Evolutionary conservation across 2,888 invertebrate genomes (phyloP), one percentile per base, ranked within the genome.

Genomic region (Aradus depressus): DNA sequence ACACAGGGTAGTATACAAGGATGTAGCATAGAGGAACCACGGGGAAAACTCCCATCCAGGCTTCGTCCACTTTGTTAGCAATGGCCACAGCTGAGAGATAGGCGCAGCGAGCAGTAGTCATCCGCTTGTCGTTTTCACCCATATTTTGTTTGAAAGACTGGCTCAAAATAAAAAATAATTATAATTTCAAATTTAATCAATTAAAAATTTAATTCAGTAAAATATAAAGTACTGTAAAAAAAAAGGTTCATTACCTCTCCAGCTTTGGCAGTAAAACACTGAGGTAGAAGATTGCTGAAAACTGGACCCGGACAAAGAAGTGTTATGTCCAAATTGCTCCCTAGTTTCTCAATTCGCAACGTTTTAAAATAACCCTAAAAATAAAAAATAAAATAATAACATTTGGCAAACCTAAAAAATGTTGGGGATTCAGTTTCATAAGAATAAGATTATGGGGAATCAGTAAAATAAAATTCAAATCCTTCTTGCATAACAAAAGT

Each of bases 261-360:
- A 2, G 66, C 60, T 58, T 73, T 73, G 4, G 70, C 78, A 1
- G 85, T 86, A 62, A 82, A 85, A 56, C 80, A 75, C 62, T 79
- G 75, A 28, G 73, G 64, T 28, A 84, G 69, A 56, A 86, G 76
- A 58, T 80, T 75, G 0, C 84, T 82, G 62, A 79, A 79, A 14
- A 80, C 74, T 3, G 87, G 85, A 4, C 88, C 88, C 0, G 88
- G 87, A 62, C 85, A 84, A 28, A 84, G 69, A 37, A 85, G 63
- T 1, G 81, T 80, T 0, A 87, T 73, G 25, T 73, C 62, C 43
- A 87, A 69, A 47, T 76, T 73, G 37, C 72, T 68, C n/a, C 70
- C 69, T 23, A 72, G 59, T 62, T 78, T 76, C 64, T 84, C 84
- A 12, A 66, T 63, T 47, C 76, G 64, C 41, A 86, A 66, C n/a